Evolutionary conservation across 2,113 vertebrate genomes (phyloP).

Genomic region (Tragelaphus imberbis): DNA sequence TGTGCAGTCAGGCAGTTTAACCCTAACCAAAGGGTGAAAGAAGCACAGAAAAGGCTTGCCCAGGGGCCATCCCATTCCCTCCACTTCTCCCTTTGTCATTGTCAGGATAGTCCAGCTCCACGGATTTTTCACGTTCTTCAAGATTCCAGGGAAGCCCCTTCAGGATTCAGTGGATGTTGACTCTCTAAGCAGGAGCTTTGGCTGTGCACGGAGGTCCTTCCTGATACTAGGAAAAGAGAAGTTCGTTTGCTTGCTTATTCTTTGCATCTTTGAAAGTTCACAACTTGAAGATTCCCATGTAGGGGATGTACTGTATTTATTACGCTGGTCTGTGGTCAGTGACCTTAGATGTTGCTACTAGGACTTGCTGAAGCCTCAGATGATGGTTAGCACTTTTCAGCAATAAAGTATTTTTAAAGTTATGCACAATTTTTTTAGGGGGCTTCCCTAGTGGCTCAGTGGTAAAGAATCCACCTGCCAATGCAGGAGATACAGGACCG

Average conservation of each 20-base stretch:
- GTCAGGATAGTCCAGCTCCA: not conserved
- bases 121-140: not conserved
- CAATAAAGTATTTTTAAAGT: not conserved
- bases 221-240: not conserved
- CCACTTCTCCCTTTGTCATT: not conserved
- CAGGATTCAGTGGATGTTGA: not conserved
- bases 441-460: not conserved
- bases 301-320: not conserved
- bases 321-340: not conserved
- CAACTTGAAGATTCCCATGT: not conserved
- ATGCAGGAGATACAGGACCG: not conserved
- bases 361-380: not conserved
- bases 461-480: not conserved
- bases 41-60: not conserved
- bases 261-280: not conserved
- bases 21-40: not conserved
- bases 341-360: not conserved
- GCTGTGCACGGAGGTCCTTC: not conserved
- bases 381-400: not conserved
- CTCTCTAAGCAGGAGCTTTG: too few relatives aligned
- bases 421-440: not conserved
- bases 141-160: not conserved
- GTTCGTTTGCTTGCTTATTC: not conserved
- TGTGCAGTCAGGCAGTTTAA: not conserved
- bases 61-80: not conserved